Percentiles rank a stretch among this genome's conserved stretches.
Evolutionary conservation across 2,797 vertebrate genomes (phyloP).

Genomic region (Poeciliopsis infans): DNA sequence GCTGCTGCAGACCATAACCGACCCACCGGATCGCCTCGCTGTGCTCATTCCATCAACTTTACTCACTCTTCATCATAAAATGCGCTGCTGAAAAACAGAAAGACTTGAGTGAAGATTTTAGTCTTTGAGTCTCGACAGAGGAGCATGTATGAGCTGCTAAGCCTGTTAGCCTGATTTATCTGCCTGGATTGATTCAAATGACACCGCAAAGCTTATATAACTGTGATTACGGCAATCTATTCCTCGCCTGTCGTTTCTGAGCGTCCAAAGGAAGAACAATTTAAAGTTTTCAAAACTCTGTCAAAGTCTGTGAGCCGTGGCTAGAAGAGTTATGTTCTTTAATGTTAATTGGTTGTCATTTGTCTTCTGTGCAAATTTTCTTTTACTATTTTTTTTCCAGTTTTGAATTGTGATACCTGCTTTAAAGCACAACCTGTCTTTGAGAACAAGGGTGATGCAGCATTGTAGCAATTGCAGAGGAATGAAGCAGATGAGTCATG

Average conservation of each 20-base stretch:
- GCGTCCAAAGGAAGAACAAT: neutral
- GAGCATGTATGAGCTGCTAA: neutral
- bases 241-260: neutral
- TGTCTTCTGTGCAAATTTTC: neutral
- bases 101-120: neutral
- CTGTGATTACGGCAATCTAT: conserved; percentile 18
- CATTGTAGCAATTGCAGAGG: neutral
- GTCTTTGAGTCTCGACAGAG: neutral
- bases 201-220: conserved; percentile 15
- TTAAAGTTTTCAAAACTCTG: conserved; percentile 7
- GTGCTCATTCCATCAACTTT: neutral
- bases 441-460: neutral
- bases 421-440: neutral
- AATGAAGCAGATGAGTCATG: neutral
- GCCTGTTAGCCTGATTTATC: neutral
- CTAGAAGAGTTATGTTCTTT: conserved; percentile 1
- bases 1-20: neutral
- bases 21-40: neutral
- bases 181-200: conserved; percentile 14
- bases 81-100: neutral
- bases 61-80: neutral
- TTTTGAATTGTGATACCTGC: neutral
- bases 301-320: neutral
- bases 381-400: neutral
- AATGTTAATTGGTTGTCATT: neutral